These are phyloP conservation scores for Halocaridina rubra DNA, from an alignment of 2,888 invertebrate species.

Conservation along the genomic window DNA sequence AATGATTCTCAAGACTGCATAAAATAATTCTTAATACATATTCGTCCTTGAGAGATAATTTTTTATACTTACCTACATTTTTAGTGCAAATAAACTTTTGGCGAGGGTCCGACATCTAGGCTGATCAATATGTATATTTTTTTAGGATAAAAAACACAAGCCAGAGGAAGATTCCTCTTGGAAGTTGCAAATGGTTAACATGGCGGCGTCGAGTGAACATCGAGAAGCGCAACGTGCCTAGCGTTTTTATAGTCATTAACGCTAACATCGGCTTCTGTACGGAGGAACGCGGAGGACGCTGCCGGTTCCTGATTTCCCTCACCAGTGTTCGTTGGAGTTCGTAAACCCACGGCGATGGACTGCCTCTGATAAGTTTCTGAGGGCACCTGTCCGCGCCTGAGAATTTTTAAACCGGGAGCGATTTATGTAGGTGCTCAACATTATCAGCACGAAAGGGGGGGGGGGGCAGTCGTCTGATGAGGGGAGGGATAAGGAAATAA, in stretches of 20 bases:
- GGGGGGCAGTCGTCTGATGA: neutral
- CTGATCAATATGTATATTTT: neutral
- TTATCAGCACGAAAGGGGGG: neutral
- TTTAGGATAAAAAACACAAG: neutral
- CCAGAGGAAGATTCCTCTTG: neutral
- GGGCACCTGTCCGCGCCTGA: conserved; percentile 38
- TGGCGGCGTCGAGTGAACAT: conserved; percentile 33
- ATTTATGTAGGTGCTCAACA: conserved; percentile 37
- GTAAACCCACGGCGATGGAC: conserved; percentile 28
- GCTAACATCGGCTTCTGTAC: conserved; percentile 53
- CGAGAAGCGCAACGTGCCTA: conserved; percentile 38
- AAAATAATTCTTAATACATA: too few relatives aligned
- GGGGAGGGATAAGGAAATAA: neutral
- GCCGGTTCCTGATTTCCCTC: conserved; percentile 27
- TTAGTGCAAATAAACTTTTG: too few relatives aligned
- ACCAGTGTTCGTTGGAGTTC: neutral
- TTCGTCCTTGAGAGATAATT: too few relatives aligned
- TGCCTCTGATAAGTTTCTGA: conserved; percentile 36
- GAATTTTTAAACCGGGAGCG: neutral
- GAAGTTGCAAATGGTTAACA: neutral
- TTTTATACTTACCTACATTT: too few relatives aligned
- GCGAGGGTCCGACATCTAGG: too few relatives aligned
- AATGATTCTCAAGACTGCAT: neutral
- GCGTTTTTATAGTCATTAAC: conserved; percentile 50
- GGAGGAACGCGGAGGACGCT: conserved; percentile 18